A percentile compares a stretch with the other conserved stretches of the same genome.
phyloP scores from a whole-genome alignment of 1,140 invertebrate genomes.

The Stenopsyche tienmushanensis region DNA sequence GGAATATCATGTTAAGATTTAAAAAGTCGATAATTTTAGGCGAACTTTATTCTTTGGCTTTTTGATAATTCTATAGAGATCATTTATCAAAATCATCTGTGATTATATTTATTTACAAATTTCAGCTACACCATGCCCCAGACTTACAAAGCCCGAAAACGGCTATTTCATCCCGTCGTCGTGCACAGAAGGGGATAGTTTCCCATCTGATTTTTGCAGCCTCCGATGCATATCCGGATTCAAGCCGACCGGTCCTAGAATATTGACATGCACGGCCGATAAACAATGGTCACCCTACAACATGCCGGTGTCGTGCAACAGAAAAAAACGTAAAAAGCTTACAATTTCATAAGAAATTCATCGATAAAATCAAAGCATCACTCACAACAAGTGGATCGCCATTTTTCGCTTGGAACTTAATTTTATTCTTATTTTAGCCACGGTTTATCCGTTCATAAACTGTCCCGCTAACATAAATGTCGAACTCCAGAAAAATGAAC shows the following conservation, averaged over 20 bases:
- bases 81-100: too few relatives aligned
- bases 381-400: too few relatives aligned
- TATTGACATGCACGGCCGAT: constrained; percentile 18
- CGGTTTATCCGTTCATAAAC: constrained; percentile 60
- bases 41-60: too few relatives aligned
- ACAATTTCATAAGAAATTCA: background rate
- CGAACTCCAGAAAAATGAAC: constrained; percentile 56
- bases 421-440: constrained; percentile 42
- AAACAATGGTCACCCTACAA: constrained; percentile 36
- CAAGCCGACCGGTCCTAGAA: constrained; percentile 38
- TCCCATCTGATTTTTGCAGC: constrained; percentile 49
- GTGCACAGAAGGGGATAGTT: constrained; percentile 49
- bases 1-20: too few relatives aligned
- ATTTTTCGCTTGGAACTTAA: too few relatives aligned
- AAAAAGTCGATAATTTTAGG: too few relatives aligned
- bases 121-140: constrained; percentile 49
- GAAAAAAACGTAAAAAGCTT: constrained; percentile 30
- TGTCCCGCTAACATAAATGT: constrained; percentile 64
- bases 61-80: too few relatives aligned
- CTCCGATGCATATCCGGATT: constrained; percentile 51
- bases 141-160: constrained; percentile 46
- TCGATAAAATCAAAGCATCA: background rate
- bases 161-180: constrained; percentile 51
- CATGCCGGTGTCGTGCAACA: constrained; percentile 39
- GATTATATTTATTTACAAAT: too few relatives aligned